Evolutionary conservation across 1,140 invertebrate species (phyloP).

Genomic region (Dendroctonus ponderosae): DNA sequence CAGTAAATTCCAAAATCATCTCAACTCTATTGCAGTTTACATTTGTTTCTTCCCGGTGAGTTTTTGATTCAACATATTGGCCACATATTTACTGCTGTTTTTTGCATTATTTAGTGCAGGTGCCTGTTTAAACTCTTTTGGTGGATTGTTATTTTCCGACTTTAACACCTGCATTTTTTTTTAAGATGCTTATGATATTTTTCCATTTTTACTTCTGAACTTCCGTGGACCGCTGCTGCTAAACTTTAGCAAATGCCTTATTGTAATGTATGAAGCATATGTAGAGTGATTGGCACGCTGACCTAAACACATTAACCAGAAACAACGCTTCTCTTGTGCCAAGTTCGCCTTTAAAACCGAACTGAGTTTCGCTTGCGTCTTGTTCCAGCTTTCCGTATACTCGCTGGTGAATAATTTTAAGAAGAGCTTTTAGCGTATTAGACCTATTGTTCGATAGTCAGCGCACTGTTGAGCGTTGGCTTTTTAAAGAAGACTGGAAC

Average conservation of each 20-base stretch:
- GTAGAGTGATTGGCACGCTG: neutral
- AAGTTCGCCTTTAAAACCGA: neutral
- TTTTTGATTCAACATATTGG: too few relatives aligned
- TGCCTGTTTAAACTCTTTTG: too few relatives aligned
- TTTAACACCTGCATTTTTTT: too few relatives aligned
- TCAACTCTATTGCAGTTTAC: too few relatives aligned
- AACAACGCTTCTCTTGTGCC: neutral
- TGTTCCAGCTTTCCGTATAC: conserved; percentile 2
- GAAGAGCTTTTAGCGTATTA: conserved; percentile 1
- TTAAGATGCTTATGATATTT: too few relatives aligned
- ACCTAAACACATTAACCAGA: too few relatives aligned
- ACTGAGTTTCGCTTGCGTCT: conserved; percentile 4
- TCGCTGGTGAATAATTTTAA: conserved; percentile 1
- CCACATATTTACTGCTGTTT: too few relatives aligned
- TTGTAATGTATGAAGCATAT: conserved; percentile 1
- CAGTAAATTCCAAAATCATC: too few relatives aligned
- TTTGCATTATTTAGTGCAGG: too few relatives aligned
- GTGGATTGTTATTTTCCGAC: too few relatives aligned
- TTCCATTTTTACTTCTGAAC: neutral
- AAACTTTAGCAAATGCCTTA: neutral
- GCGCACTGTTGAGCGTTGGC: neutral
- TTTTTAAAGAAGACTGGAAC: neutral
- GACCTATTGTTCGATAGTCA: conserved; percentile 1
- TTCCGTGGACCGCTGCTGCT: too few relatives aligned
- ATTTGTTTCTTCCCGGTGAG: too few relatives aligned